Base-by-base conservation (phyloP, 2,113 vertebrate genomes). In the Dicaeum eximium region DNA sequence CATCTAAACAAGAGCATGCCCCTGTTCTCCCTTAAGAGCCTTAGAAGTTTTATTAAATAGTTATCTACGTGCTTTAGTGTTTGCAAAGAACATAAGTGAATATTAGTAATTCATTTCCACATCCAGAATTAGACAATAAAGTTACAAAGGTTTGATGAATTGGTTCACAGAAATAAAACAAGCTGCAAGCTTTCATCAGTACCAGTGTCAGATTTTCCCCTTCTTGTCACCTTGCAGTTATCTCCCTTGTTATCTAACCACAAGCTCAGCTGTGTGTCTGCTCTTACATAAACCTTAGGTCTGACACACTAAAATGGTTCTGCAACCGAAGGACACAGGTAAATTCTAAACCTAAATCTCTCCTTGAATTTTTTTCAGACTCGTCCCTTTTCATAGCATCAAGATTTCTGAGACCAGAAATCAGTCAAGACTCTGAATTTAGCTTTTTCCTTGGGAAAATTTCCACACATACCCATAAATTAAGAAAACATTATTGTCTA, bases 251-350 rank as follows among this genome's bases (percentile, higher is more conserved):
- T 11, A 27, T 48, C n/a, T 61, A 57, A 33, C 25, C 22, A 22
- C 18, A 57, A 67, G 28, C 38, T 61, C 56, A 61, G 1, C 24
- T 86, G 3, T 20, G 7, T 44, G 13, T 48, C 60, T 90, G 11
- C 27, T 74, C 11, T 57, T 65, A 37, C 7, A 31, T 16, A 62
- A 74, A 51, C 25, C 48, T 44, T 74, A 20, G 13, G 6, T 65
- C 56, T 79, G 42, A 38, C 17, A n/a, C 2, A 7, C 15, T 25
- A 28, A 22, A 62, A 27, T 10, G 6, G 13, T n/a, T 35, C 48
- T 67, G n/a, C 27, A 71, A 15, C 28, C 4, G 0, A 0, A 82
- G 31, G 21, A 30, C 10, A 48, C 1, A 7, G 12, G 15, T 31
- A 72, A 72, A 69, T 77, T 54, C 44, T 42, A 86, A 77, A 30